Evolutionary conservation across 2,888 invertebrate genomes (phyloP).

Genomic region (Phengaris alcon): DNA sequence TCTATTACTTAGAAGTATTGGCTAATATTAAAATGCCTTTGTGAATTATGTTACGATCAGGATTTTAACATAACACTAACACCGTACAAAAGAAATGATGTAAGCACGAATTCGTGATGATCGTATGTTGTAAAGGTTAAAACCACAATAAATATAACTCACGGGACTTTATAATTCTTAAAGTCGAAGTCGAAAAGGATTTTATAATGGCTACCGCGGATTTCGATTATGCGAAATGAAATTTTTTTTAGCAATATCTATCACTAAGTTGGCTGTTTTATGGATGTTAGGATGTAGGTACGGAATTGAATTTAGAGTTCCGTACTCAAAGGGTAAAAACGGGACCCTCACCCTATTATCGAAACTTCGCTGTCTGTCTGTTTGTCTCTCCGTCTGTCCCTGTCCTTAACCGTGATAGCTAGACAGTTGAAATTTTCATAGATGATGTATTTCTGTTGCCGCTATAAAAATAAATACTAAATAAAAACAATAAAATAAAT

Average conservation of each 20-base stretch:
- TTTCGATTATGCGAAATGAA: not conserved
- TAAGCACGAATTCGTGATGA: slow-evolving; percentile 20
- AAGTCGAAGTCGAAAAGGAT: not conserved
- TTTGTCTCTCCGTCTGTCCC: too few species aligned
- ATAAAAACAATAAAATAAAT: too few species aligned
- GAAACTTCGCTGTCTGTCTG: too few species aligned
- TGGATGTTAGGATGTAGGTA: not conserved
- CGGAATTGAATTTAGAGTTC: too few species aligned
- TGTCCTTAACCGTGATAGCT: too few species aligned
- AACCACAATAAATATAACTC: slow-evolving; percentile 19
- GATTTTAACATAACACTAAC: slow-evolving; percentile 18
- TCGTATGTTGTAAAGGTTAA: slow-evolving; percentile 16
- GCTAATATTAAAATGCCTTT: not conserved
- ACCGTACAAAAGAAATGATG: slow-evolving; percentile 24
- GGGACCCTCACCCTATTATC: too few species aligned
- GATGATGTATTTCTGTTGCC: too few species aligned
- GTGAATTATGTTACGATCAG: slow-evolving; percentile 6
- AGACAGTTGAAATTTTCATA: too few species aligned
- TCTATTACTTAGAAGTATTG: not conserved
- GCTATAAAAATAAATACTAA: too few species aligned
- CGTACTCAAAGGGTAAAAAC: too few species aligned
- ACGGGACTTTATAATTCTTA: not conserved
- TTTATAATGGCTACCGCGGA: not conserved
- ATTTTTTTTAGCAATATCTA: not conserved
- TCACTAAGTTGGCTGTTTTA: not conserved